Evolutionary conservation across 2,797 vertebrate species (phyloP).

Genomic region (Coracias cyanogaster): DNA sequence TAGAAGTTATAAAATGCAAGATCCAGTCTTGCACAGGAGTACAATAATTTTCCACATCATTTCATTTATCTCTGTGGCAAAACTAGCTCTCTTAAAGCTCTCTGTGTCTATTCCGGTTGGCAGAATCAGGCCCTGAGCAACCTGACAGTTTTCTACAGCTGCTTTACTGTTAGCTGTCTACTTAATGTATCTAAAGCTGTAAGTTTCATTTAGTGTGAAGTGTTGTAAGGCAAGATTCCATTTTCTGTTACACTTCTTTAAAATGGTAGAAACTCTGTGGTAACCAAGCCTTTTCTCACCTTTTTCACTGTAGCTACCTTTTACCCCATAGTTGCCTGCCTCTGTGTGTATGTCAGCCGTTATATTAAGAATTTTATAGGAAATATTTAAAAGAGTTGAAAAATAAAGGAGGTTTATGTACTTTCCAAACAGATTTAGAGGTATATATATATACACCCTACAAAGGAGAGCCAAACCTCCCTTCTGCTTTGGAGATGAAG

Average conservation of each 20-base stretch:
- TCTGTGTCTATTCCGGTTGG: not conserved
- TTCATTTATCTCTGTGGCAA: not conserved
- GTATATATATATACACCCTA: not conserved
- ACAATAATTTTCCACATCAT: not conserved
- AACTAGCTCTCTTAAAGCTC: not conserved
- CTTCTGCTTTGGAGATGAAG: not conserved
- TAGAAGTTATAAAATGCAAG: not conserved
- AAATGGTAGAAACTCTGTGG: accelerated
- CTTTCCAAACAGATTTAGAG: not conserved
- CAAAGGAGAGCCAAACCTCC: not conserved
- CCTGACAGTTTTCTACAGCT: not conserved
- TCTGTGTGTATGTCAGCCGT: not conserved
- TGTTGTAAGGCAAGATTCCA: not conserved
- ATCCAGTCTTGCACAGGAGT: not conserved
- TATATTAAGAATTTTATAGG: not conserved
- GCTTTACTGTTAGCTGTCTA: not conserved
- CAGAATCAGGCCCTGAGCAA: not conserved
- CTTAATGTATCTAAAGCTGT: not conserved
- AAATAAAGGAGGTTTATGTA: not conserved
- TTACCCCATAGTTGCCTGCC: not conserved
- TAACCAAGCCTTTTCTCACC: not conserved
- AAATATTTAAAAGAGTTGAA: not conserved
- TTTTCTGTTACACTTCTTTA: not conserved
- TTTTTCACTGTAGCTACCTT: not conserved
- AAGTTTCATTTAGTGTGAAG: not conserved